phyloP scores from a whole-genome alignment of 2,888 invertebrate genomes.

The Dynastes maya region DNA sequence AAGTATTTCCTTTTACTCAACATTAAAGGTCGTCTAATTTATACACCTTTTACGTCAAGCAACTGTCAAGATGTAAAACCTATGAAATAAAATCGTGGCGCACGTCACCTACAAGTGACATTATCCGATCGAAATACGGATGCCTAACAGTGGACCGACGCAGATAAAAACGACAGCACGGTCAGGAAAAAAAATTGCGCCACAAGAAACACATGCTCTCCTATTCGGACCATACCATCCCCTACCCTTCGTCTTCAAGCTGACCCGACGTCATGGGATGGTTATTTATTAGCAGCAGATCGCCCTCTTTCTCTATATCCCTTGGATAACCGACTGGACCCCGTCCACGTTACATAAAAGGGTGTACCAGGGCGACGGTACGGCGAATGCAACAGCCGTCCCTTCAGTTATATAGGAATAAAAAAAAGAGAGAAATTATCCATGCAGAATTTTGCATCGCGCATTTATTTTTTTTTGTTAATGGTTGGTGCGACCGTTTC shows the following conservation, averaged over 20 bases:
- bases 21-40: no score
- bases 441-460: neutral
- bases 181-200: neutral
- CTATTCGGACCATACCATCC: no score
- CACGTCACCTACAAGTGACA: no score
- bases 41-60: no score
- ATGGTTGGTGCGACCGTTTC: neutral
- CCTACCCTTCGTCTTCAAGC: neutral
- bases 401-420: neutral
- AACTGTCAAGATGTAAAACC: no score
- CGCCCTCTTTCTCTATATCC: neutral
- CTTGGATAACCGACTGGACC: no score
- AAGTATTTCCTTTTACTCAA: no score
- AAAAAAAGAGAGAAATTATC: neutral
- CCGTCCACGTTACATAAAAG: no score
- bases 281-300: neutral
- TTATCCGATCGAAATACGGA: no score
- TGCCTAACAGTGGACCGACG: neutral
- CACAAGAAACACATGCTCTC: neutral
- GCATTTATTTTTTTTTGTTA: neutral
- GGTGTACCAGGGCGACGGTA: neutral
- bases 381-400: no score
- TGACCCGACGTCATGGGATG: neutral
- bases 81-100: no score
- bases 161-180: conserved; percentile 1